Evolutionary conservation across 2,113 vertebrate species (phyloP).

Genomic region (Scartelaos histophorus): DNA sequence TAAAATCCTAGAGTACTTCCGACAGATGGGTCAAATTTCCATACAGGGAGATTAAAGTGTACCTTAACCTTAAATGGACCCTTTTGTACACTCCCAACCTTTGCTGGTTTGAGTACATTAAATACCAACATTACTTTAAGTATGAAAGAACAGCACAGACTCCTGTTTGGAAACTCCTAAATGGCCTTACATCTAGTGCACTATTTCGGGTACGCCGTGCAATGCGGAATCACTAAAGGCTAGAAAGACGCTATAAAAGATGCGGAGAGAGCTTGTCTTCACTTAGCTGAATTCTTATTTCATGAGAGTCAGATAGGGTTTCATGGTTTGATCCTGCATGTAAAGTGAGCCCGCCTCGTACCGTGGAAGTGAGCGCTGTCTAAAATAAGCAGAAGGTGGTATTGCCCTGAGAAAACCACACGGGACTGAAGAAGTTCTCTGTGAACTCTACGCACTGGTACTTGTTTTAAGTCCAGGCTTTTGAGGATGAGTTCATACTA

Average conservation of each 20-base stretch:
- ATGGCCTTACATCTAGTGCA: conserved; percentile 11
- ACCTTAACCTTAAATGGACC: no score
- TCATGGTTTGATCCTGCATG: conserved; percentile 55
- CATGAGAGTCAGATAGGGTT: conserved; percentile 59
- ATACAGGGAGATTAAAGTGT: no score
- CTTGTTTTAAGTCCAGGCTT: conserved; percentile 45
- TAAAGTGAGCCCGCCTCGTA: conserved; percentile 61
- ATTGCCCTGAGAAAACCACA: conserved; percentile 59
- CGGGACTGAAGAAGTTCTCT: conserved; percentile 54
- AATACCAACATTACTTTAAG: neutral
- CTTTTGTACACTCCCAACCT: no score
- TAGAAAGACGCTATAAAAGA: conserved; percentile 43
- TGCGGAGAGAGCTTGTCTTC: conserved; percentile 43
- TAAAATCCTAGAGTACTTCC: no score
- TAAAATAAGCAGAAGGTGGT: conserved; percentile 66
- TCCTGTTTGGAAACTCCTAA: conserved; percentile 21
- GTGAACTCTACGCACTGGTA: conserved; percentile 58
- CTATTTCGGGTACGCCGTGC: conserved; percentile 29
- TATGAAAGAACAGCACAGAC: conserved; percentile 6
- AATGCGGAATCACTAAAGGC: conserved; percentile 34
- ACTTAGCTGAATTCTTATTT: conserved; percentile 66
- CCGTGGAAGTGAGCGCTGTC: conserved; percentile 45
- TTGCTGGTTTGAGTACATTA: neutral
- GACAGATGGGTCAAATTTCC: no score
- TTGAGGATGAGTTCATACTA: conserved; percentile 38